Conservation (phyloP, 2,113 vertebrate species). For the Phrynocephalus versicolor region DNA sequence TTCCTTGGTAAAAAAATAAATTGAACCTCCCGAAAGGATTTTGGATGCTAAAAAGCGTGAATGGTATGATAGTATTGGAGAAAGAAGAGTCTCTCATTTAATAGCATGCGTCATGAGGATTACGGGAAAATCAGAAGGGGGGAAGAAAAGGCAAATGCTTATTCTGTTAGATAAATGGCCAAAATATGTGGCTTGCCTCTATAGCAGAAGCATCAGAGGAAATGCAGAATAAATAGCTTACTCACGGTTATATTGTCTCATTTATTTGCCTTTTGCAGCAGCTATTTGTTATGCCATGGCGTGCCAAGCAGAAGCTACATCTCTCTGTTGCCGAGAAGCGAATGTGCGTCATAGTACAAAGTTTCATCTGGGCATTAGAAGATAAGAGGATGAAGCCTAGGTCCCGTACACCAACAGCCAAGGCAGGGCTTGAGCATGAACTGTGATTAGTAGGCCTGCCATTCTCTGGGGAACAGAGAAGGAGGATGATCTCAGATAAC, state of each 20-base stretch:
- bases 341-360: neutral
- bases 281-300: neutral
- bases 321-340: neutral
- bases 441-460: neutral
- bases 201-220: neutral
- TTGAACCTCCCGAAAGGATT: no score
- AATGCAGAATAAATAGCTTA: neutral
- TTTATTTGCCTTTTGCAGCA: neutral
- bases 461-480: neutral
- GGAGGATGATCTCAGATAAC: no score
- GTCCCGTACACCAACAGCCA: neutral
- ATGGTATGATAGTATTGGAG: no score
- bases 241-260: neutral
- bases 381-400: neutral
- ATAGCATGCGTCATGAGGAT: no score
- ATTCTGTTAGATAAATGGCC: no score
- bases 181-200: no score
- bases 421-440: neutral
- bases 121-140: no score
- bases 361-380: neutral
- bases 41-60: no score
- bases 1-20: no score
- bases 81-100: no score
- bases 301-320: neutral
- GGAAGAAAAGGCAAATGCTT: no score